A percentile compares a stretch with the other conserved stretches of the same genome.
Conservation (phyloP, 2,113 vertebrate species). For the Notothenia coriiceps region DNA sequence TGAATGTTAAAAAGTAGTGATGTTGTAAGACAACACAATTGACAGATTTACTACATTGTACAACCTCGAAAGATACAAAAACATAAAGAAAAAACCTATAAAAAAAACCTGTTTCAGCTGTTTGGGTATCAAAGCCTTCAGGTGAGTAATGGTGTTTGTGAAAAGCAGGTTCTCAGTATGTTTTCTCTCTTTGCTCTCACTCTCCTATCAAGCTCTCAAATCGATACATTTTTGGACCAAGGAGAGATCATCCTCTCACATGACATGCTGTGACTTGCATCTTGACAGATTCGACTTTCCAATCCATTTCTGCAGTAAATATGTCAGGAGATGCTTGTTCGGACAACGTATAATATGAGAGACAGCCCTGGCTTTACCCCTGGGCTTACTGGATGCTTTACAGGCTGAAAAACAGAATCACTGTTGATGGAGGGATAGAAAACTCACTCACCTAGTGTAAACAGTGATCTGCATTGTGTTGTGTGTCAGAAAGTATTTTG, state of each 20-base stretch:
- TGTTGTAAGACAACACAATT: not conserved
- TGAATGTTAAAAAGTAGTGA: not conserved
- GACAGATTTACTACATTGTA: not conserved
- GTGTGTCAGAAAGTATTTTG: too few species aligned
- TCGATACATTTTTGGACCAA: too few species aligned
- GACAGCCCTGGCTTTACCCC: not conserved
- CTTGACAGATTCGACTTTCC: not conserved
- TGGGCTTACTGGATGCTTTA: not conserved
- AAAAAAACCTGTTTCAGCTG: not conserved
- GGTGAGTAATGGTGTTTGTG: not conserved
- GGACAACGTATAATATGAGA: not conserved
- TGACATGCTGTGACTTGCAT: not conserved
- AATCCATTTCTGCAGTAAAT: not conserved
- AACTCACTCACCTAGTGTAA: not conserved
- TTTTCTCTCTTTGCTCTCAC: not conserved
- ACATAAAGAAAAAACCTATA: not conserved
- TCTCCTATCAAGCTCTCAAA: not conserved
- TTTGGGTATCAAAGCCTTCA: not conserved
- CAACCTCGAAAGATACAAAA: not conserved
- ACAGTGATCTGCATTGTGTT: not conserved
- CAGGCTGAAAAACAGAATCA: not conserved
- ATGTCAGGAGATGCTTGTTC: constrained; percentile 8
- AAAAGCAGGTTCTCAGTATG: not conserved
- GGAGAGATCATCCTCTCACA: not conserved
- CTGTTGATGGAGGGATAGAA: not conserved